Conservation (phyloP, 2,888 invertebrate genomes). For the Lysandra coridon region DNA sequence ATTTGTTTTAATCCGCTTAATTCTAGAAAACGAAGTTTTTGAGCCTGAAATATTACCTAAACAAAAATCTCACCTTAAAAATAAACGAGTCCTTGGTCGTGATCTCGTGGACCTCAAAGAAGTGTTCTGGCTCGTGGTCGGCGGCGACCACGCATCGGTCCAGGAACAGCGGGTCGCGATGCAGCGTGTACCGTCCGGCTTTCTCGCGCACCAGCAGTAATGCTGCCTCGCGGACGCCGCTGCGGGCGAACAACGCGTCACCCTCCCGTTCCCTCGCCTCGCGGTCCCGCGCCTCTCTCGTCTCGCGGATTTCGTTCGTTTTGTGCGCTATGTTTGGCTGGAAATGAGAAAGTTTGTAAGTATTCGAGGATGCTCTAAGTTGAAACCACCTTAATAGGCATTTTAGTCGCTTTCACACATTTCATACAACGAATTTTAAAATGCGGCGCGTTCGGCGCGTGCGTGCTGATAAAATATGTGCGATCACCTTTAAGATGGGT, state of each 20-base stretch:
- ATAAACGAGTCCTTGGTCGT: slow-evolving; percentile 95
- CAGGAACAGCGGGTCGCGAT: slow-evolving; percentile 94
- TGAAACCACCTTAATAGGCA: no score
- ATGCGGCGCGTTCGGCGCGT: no score
- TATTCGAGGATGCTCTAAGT: neutral
- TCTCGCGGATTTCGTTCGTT: slow-evolving; percentile 82
- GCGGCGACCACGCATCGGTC: slow-evolving; percentile 95
- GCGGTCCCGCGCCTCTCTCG: slow-evolving; percentile 67
- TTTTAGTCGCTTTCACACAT: no score
- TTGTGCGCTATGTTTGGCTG: slow-evolving; percentile 87
- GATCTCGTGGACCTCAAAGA: slow-evolving; percentile 96
- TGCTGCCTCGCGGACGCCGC: slow-evolving; percentile 92
- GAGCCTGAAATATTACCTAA: neutral
- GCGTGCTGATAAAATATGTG: no score
- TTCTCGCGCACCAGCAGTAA: slow-evolving; percentile 94
- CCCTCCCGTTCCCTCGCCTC: slow-evolving; percentile 72
- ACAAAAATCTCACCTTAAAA: slow-evolving; percentile 81
- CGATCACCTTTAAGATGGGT: no score
- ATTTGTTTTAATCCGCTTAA: no score
- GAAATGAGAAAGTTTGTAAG: slow-evolving; percentile 39
- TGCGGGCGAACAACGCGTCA: slow-evolving; percentile 83
- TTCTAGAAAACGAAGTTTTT: neutral
- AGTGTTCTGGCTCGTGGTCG: slow-evolving; percentile 94
- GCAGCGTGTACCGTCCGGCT: slow-evolving; percentile 90
- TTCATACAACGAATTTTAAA: no score